Base-by-base conservation (phyloP, 2,888 invertebrate genomes). In the Spilosoma lubricipeda region DNA sequence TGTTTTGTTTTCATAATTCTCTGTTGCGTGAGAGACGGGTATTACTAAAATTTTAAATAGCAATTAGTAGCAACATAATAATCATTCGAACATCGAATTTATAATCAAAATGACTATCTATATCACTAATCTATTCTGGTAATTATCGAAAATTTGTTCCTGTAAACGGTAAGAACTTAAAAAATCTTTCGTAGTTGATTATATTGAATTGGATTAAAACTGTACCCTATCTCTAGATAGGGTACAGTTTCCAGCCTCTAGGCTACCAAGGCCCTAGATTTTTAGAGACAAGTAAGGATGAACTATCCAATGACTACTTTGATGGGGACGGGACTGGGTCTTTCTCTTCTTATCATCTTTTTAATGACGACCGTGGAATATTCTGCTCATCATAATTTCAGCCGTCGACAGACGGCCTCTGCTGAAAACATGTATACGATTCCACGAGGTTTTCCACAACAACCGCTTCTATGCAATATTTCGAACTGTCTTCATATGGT, bases 1-100 rank as follows among this genome's bases (percentile, higher is more conserved):
- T 56, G 56, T 13, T 13, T n/a, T n/a, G 70, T 45, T 71, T 27
- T 65, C 63, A n/a, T 48, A 64, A 42, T 56, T 76, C 75, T 70
- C 30, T 64, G 66, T 64, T 69, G 63, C 13, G 42, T 45, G 8
- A 39, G 70, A 39, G n/a, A 66, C 77, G 1, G 72, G 65, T 18
- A 65, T 76, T 70, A 64, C 64, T 67, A 0, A 3, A 0, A 8
- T 27, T 78, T 18, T 0, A 56, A 56, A n/a, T n/a, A 9, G n/a
- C 9, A 13, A 11, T n/a, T 56, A 56, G 20, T 52, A 18, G 48
- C 5, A 5, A 48, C 48, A 20, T 48, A 5, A 20, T 56, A 56
- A 56, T 56, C n/a, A 11, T 27, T 56, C 3, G n/a, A 56, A 3
- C n/a, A 56, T n/a, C n/a, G 56, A 11, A 11, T n/a, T 56, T n/a